Evolutionary conservation across 2,113 vertebrate genomes (phyloP).

Genomic region (Sylvia atricapilla): DNA sequence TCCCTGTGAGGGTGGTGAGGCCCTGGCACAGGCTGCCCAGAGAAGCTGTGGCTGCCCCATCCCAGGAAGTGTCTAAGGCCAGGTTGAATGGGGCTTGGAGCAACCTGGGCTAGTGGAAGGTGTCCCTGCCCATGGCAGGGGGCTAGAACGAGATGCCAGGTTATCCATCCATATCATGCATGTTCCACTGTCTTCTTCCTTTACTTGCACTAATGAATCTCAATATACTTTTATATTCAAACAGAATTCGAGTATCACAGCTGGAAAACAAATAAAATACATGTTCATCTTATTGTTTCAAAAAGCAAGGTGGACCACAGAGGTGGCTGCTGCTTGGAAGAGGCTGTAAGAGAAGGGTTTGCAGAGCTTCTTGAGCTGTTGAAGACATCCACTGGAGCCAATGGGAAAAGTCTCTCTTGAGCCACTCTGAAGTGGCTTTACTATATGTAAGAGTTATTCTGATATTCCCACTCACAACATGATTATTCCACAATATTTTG

Average conservation of each 20-base stretch:
- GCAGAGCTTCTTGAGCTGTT: background rate
- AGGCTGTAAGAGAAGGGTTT: background rate
- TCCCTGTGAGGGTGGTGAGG: background rate
- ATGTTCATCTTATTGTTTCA: background rate
- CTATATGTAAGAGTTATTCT: rapidly evolving
- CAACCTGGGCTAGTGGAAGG: background rate
- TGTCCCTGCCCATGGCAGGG: background rate
- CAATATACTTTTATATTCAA: background rate
- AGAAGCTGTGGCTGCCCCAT: background rate
- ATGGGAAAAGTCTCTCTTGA: rapidly evolving
- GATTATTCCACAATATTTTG: background rate
- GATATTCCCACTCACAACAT: rapidly evolving
- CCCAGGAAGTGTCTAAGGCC: background rate
- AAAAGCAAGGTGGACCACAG: background rate
- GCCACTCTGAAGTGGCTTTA: background rate
- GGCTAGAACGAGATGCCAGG: background rate
- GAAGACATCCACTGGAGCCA: background rate
- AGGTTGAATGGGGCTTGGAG: rapidly evolving
- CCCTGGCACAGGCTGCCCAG: background rate
- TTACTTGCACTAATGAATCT: too few relatives aligned
- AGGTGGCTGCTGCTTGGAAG: background rate
- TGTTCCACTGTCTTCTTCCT: background rate
- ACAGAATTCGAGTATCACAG: background rate
- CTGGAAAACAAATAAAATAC: background rate
- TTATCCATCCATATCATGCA: background rate